These are phyloP conservation scores for Cordylochernes scorpioides DNA, from an alignment of 2,888 invertebrate genomes.

Conservation along the genomic window DNA sequence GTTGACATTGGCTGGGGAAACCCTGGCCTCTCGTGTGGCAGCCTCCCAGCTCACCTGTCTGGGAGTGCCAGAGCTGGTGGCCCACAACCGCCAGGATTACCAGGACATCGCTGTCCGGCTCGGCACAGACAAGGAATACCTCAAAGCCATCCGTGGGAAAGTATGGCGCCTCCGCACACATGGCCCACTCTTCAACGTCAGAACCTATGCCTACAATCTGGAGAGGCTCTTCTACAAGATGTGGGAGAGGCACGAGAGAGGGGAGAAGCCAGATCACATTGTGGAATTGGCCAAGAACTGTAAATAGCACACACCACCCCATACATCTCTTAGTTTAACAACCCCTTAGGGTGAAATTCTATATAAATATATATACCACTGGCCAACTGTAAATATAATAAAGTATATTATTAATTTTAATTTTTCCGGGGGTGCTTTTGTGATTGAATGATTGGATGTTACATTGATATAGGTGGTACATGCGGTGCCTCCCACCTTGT, in stretches of 20 bases:
- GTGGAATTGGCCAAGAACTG: no score
- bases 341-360: no score
- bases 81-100: constrained; percentile 58
- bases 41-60: constrained; percentile 78
- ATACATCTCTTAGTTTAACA: no score
- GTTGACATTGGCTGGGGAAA: constrained; percentile 65
- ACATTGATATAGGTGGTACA: no score
- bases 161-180: constrained; percentile 68
- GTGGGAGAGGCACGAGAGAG: constrained; percentile 52
- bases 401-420: no score
- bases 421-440: no score
- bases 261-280: constrained; percentile 50
- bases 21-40: constrained; percentile 56
- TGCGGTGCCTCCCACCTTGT: no score
- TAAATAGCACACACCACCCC: no score
- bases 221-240: constrained; percentile 63
- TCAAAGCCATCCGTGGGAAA: constrained; percentile 63
- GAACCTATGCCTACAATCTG: constrained; percentile 58
- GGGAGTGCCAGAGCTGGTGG: constrained; percentile 78
- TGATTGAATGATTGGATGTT: no score
- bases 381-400: no score
- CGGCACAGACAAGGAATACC: constrained; percentile 61
- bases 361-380: no score
- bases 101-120: constrained; percentile 72
- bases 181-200: constrained; percentile 71